phyloP scores from a whole-genome alignment of 2,888 invertebrate genomes.

The Philereme transversata region DNA sequence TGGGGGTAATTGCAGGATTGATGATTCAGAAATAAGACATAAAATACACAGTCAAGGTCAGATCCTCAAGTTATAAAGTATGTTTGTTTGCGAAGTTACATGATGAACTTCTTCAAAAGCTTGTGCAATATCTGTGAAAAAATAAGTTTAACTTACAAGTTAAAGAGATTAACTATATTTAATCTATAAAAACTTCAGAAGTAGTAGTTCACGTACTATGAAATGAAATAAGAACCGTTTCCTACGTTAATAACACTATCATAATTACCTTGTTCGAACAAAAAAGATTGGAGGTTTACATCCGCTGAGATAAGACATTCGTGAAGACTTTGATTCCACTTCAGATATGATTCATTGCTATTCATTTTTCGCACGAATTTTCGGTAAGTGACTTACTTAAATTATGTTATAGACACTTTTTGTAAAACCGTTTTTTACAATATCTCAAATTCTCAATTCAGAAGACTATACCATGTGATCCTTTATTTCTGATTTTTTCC shows the following conservation, averaged over 20 bases:
- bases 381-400: neutral
- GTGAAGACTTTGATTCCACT: slow-evolving; percentile 4
- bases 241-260: neutral
- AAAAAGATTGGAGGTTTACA: slow-evolving; percentile 13
- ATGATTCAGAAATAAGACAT: slow-evolving; percentile 14
- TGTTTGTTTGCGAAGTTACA: neutral
- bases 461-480: too few species aligned
- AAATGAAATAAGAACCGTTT: neutral
- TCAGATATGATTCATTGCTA: slow-evolving; percentile 28
- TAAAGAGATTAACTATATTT: neutral
- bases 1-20: neutral
- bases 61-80: slow-evolving; percentile 2
- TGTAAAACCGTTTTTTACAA: too few species aligned
- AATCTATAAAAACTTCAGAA: too few species aligned
- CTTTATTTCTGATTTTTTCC: too few species aligned
- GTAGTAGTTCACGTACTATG: neutral
- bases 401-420: too few species aligned
- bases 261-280: slow-evolving; percentile 5
- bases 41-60: slow-evolving; percentile 20
- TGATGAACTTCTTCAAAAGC: slow-evolving; percentile 17
- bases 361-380: slow-evolving; percentile 15
- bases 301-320: slow-evolving; percentile 20
- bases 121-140: slow-evolving; percentile 17
- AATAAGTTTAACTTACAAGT: neutral
- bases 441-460: too few species aligned